Conservation (phyloP, 1,140 invertebrate species). For the Meteorus sp. region DNA sequence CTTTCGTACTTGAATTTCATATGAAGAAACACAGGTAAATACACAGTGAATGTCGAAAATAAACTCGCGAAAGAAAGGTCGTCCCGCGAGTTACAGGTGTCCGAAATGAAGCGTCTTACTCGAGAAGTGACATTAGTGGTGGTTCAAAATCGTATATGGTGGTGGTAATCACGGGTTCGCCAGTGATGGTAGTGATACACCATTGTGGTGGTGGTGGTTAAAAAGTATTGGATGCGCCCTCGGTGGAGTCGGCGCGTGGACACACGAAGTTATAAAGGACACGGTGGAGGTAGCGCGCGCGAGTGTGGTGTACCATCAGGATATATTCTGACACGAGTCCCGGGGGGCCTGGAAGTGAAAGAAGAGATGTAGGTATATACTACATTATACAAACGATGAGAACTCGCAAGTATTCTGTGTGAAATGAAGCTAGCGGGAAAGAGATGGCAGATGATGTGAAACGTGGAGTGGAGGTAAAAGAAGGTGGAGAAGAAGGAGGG, state of each 20-base stretch:
- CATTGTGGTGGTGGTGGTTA: constrained; percentile 19
- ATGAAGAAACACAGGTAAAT: not conserved
- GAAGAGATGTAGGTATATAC: constrained; percentile 1
- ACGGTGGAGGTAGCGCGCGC: no score
- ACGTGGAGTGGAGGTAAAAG: constrained; percentile 22
- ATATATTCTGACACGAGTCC: not conserved
- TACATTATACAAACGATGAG: constrained; percentile 1
- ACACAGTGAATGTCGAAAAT: constrained; percentile 20
- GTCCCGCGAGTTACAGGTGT: constrained; percentile 31
- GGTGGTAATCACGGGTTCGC: constrained; percentile 18
- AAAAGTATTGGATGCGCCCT: constrained; percentile 38
- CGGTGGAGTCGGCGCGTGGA: constrained; percentile 46
- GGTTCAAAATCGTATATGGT: constrained; percentile 9
- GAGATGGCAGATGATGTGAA: no score
- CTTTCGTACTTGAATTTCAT: no score
- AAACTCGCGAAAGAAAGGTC: constrained; percentile 12
- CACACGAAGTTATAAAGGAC: constrained; percentile 24
- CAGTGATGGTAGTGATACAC: constrained; percentile 15
- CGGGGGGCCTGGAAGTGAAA: not conserved
- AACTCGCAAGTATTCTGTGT: no score
- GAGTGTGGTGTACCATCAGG: no score
- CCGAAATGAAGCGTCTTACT: constrained; percentile 27
- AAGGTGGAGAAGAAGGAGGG: constrained; percentile 38
- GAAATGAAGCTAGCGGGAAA: no score
- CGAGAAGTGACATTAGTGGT: constrained; percentile 20